phyloP scores from a whole-genome alignment of 2,797 vertebrate genomes.

The Melanotaenia parkinsoni region DNA sequence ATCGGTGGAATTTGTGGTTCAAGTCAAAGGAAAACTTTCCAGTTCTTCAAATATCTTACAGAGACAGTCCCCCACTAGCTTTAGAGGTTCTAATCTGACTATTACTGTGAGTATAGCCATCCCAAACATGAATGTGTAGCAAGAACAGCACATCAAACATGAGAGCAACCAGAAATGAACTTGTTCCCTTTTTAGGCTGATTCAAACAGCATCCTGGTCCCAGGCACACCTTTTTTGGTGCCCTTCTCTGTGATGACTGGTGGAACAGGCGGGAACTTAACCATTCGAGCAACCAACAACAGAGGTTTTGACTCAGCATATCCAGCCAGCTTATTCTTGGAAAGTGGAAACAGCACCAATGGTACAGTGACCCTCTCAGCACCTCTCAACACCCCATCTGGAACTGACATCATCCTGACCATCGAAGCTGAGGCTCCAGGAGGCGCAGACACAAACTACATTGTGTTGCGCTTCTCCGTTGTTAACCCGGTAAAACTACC shows the following conservation, averaged over 20 bases:
- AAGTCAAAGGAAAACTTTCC: constrained; percentile 46
- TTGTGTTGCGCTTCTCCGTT: constrained; percentile 57
- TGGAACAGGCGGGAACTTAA: constrained; percentile 46
- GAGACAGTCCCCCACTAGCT: constrained; percentile 65
- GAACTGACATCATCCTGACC: constrained; percentile 70
- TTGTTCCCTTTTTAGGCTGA: constrained; percentile 47
- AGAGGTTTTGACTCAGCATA: constrained; percentile 39
- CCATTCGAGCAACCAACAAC: constrained; percentile 62
- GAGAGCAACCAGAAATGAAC: neutral
- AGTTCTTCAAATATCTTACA: constrained; percentile 50
- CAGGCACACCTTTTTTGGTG: constrained; percentile 55
- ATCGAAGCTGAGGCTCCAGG: constrained; percentile 57
- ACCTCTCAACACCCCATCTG: constrained; percentile 59
- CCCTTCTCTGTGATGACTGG: constrained; percentile 60
- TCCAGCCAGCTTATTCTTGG: constrained; percentile 48
- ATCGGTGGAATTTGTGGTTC: constrained; percentile 52
- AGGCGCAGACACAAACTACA: constrained; percentile 65
- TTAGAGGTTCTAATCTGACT: constrained; percentile 65
- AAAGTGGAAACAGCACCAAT: constrained; percentile 22
- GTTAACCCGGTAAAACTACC: constrained; percentile 52
- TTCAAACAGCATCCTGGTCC: constrained; percentile 41
- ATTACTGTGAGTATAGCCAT: constrained; percentile 54
- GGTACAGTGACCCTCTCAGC: constrained; percentile 61
- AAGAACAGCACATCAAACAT: neutral
- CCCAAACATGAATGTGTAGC: neutral